Evolutionary conservation across 2,113 vertebrate species (phyloP).

Genomic region (Megaceryle maxima): DNA sequence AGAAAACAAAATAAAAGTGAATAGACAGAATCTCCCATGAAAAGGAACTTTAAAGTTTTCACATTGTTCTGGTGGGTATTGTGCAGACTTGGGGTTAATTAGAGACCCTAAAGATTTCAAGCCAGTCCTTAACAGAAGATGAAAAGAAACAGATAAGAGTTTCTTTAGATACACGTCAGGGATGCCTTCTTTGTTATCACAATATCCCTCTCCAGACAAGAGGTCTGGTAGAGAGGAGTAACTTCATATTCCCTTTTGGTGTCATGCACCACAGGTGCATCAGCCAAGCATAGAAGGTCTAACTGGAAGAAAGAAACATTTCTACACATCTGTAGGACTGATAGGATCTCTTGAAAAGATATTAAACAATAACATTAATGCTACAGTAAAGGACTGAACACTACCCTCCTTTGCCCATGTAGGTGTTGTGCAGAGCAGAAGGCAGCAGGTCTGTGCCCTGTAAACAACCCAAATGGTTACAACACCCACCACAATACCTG

Average conservation of each 20-base stretch:
- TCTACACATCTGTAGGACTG: not conserved
- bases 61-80: not conserved
- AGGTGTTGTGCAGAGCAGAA: not conserved
- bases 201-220: no score
- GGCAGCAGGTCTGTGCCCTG: not conserved
- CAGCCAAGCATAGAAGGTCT: not conserved
- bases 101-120: not conserved
- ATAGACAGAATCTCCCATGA: not conserved
- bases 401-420: rapidly evolving
- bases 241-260: not conserved
- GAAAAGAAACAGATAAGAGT: not conserved
- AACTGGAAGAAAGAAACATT: not conserved
- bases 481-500: rapidly evolving
- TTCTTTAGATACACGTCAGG: not conserved
- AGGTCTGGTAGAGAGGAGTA: not conserved
- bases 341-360: not conserved
- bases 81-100: not conserved
- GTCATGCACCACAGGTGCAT: not conserved
- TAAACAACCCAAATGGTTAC: not conserved
- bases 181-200: not conserved
- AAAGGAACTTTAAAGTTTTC: not conserved
- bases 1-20: not conserved
- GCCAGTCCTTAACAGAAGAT: not conserved
- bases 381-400: no score
- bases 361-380: rapidly evolving